A percentile compares a stretch with the other conserved stretches of the same genome.
These are phyloP conservation scores for Lepus americanus DNA, from an alignment of 2,113 vertebrate species.

Conservation along the genomic window DNA sequence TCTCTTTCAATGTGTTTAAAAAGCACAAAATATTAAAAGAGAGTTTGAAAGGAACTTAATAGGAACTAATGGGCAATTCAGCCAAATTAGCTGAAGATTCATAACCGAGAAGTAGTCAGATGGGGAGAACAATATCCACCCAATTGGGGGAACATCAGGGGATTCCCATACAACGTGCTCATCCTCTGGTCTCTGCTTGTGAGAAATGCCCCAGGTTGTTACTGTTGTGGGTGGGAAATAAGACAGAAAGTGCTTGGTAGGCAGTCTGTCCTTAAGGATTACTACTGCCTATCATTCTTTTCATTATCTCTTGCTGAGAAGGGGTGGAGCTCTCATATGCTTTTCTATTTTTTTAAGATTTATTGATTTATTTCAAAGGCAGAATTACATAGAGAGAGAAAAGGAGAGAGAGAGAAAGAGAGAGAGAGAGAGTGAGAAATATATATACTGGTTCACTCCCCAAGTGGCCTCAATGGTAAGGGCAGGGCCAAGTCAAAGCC, in stretches of 20 bases:
- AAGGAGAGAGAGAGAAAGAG: too few species aligned
- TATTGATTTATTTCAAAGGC: too few species aligned
- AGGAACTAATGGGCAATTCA: background rate
- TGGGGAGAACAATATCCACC: background rate
- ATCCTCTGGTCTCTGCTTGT: background rate
- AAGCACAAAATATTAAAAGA: background rate
- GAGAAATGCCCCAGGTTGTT: background rate
- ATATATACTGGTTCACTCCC: too few species aligned
- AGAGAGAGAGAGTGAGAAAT: too few species aligned
- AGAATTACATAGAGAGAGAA: background rate
- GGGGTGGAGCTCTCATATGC: too few species aligned
- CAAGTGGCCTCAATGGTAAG: too few species aligned
- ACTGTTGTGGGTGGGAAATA: background rate
- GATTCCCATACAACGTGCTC: background rate
- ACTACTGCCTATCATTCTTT: background rate
- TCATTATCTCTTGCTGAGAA: background rate
- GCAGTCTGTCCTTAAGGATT: background rate
- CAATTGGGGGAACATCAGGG: background rate
- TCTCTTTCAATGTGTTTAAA: conserved; percentile 2
- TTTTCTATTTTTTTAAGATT: background rate
- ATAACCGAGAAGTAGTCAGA: background rate
- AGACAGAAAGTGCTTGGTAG: background rate
- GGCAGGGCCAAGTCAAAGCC: too few species aligned
- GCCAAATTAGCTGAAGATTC: background rate
- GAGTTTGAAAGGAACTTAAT: background rate